Base-by-base conservation (phyloP, 2,888 invertebrate genomes). In the Papilio protenor region DNA sequence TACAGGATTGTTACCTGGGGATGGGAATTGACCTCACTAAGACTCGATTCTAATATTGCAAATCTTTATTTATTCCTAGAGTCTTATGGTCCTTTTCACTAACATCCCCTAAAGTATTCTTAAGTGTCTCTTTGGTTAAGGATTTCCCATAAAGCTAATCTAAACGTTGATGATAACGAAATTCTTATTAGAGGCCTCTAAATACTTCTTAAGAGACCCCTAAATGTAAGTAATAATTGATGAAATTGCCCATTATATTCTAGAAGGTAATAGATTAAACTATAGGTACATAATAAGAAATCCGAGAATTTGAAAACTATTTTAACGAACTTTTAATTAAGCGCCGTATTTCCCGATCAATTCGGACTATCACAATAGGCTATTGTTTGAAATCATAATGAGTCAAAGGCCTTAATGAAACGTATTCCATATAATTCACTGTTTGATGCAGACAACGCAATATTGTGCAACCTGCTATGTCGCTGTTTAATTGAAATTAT, bases 381-480 rank as follows among this genome's bases (percentile, higher is more conserved):
- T 45, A 75, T 75, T 75, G 75, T 75, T 75, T 70, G 23, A 27
- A 70, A 70, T 23, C 70, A 75, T 55, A 69, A 70, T 75, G 69
- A 75, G 0, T 21, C 75, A 55, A 75, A 64, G 45, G 16, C 23
- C 57, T 59, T 75, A 66, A 79, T 72, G 75, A 74, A 78, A 49
- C 49, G 64, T 18, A 75, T 66, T 52, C 40, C 27, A 47, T 16
- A 61, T 45, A 10, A 10, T 40, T 40, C 40, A 12, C 11, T 16
- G 64, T 47, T 76, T 76, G 16, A 33, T 45, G 23, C 70, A 76
- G 55, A 57, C 45, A 14, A 23, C 10, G 57, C 40, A 11, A 21
- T 18, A 66, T 70, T 76, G 57, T 59, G 57, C 97, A 75, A 55
- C 47, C 12, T 47, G 27, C 47, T 70, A 70, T 23, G 70, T 10